Percentiles rank a stretch among this genome's conserved stretches.
phyloP scores from a whole-genome alignment of 2,113 vertebrate species.

The Dinomys branickii region DNA sequence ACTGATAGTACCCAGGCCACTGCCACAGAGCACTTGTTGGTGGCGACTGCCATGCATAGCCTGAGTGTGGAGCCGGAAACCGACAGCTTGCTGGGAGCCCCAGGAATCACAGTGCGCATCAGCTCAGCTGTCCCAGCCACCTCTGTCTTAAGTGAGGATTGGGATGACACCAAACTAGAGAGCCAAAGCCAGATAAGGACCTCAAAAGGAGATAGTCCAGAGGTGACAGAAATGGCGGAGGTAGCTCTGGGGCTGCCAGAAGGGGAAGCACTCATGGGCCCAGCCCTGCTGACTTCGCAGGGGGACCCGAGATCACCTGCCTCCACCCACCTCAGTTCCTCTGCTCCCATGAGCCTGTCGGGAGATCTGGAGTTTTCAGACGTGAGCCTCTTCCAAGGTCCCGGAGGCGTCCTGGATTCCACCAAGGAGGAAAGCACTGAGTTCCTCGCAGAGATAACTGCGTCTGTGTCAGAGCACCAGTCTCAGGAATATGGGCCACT shows the following conservation, averaged over 20 bases:
- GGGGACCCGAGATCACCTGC: neutral
- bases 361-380: neutral
- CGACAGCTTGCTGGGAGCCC: neutral
- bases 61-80: neutral
- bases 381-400: neutral
- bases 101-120: neutral
- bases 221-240: neutral
- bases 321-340: neutral
- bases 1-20: neutral
- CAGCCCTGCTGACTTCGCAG: neutral
- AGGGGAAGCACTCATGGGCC: slow-evolving; percentile 27
- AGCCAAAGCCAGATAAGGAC: slow-evolving; percentile 19
- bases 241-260: neutral
- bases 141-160: slow-evolving; percentile 75
- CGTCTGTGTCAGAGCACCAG: slow-evolving; percentile 64
- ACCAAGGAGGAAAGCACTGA: neutral
- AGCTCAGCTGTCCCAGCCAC: neutral
- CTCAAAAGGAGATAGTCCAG: neutral
- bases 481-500: slow-evolving; percentile 58
- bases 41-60: neutral
- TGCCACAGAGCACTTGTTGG: rapidly evolving
- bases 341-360: neutral
- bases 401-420: slow-evolving; percentile 30
- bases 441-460: slow-evolving; percentile 33
- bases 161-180: slow-evolving; percentile 87